Evolutionary conservation across 2,113 vertebrate species (phyloP).

Genomic region (Neopipo cinnamomea): DNA sequence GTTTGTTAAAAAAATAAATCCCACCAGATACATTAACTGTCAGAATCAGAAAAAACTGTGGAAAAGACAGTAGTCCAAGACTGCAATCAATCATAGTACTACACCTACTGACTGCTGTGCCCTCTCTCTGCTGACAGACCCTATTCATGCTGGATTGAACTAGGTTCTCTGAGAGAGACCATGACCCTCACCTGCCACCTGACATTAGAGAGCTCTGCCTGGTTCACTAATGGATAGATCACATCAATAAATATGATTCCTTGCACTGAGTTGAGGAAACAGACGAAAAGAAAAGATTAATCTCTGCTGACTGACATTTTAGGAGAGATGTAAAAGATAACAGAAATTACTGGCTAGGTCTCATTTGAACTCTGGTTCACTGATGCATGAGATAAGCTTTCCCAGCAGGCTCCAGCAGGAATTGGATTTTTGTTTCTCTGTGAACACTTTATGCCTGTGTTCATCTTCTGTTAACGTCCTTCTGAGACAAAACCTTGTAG

Average conservation of each 20-base stretch:
- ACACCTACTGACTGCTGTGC: not conserved
- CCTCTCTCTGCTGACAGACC: not conserved
- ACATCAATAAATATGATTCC: slow-evolving; percentile 46
- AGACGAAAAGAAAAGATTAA: slow-evolving; percentile 47
- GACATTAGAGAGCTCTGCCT: not conserved
- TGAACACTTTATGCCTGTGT: slow-evolving; percentile 44
- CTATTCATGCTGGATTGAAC: not conserved
- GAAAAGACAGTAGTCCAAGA: not conserved
- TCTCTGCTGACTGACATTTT: slow-evolving; percentile 3
- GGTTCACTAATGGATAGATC: slow-evolving; percentile 44
- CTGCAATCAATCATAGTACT: not conserved
- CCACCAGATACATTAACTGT: not conserved
- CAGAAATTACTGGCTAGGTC: slow-evolving; percentile 52
- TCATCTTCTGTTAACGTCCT: slow-evolving; percentile 48
- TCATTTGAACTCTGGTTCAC: slow-evolving; percentile 20
- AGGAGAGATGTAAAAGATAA: slow-evolving; percentile 58
- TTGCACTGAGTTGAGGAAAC: slow-evolving; percentile 13
- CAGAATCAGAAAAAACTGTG: not conserved
- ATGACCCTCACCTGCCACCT: slow-evolving; percentile 10
- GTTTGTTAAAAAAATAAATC: not conserved
- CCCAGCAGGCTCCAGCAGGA: slow-evolving; percentile 39
- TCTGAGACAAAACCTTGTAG: slow-evolving; percentile 55
- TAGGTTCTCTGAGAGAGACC: not conserved
- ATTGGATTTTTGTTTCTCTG: slow-evolving; percentile 41
- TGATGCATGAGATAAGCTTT: slow-evolving; percentile 52